Percentiles rank a stretch among this genome's conserved stretches.
phyloP scores from a whole-genome alignment of 2,888 invertebrate genomes.

The Tenthredo livida region DNA sequence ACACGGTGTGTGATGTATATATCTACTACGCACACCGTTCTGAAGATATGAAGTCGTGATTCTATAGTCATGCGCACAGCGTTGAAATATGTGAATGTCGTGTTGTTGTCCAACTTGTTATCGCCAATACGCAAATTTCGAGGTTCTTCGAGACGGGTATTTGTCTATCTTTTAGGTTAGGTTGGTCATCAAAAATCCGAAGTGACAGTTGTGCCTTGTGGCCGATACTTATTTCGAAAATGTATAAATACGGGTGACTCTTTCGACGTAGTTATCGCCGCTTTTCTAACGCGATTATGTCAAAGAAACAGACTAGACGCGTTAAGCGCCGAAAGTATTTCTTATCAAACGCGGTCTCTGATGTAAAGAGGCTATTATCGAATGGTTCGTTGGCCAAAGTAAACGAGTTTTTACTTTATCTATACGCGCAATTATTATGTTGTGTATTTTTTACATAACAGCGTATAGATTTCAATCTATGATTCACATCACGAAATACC shows the following conservation, averaged over 20 bases:
- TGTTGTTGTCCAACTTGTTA: not conserved
- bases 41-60: not conserved
- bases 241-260: not conserved
- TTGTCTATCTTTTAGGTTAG: conserved; percentile 1
- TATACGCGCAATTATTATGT: not conserved
- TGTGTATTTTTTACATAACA: not conserved
- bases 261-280: not conserved
- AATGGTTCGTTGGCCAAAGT: not conserved
- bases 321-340: not conserved
- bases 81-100: not conserved
- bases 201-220: not conserved
- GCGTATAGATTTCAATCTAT: not conserved
- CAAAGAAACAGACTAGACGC: not conserved
- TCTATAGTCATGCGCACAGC: not conserved
- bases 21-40: not conserved
- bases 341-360: not conserved
- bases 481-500: conserved; percentile 21
- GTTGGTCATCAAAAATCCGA: conserved; percentile 7
- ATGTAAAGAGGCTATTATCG: not conserved
- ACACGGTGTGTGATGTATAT: not conserved
- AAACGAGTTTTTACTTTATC: conserved; percentile 14
- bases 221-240: not conserved
- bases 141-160: not conserved
- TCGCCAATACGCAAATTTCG: not conserved
- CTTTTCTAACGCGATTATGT: not conserved